Conservation (phyloP, 2,113 vertebrate genomes). For the Okapia johnstoni region DNA sequence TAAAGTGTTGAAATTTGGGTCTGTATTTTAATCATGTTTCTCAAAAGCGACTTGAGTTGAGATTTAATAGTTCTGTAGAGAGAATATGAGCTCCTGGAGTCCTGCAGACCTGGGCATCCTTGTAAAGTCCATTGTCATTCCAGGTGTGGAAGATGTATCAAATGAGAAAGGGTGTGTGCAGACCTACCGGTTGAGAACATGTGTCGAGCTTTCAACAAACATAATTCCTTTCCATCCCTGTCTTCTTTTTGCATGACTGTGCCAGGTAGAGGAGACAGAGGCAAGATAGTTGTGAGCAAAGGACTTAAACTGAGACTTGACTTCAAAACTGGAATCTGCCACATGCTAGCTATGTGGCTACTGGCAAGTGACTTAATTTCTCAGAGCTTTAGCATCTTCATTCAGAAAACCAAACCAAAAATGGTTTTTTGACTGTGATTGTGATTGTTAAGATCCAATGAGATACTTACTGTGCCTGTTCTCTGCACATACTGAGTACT, state of each 20-base stretch:
- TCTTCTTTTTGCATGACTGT: not conserved
- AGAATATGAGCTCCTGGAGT: not conserved
- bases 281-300: not conserved
- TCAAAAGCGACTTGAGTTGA: not conserved
- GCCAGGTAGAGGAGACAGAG: rapidly evolving
- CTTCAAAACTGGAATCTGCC: not conserved
- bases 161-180: not conserved
- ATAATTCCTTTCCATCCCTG: too few relatives aligned
- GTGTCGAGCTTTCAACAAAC: rapidly evolving
- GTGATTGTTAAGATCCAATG: not conserved
- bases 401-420: not conserved
- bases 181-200: not conserved
- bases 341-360: too few relatives aligned
- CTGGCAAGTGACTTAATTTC: not conserved
- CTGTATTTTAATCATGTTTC: not conserved
- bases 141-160: rapidly evolving
- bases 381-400: not conserved
- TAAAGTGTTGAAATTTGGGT: not conserved
- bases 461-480: not conserved
- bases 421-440: not conserved
- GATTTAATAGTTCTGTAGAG: not conserved
- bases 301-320: not conserved
- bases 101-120: rapidly evolving
- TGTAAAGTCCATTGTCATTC: too few relatives aligned
- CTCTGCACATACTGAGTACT: not conserved